Conservation (phyloP, 1,140 invertebrate genomes). For the Drosophila nasuta region DNA sequence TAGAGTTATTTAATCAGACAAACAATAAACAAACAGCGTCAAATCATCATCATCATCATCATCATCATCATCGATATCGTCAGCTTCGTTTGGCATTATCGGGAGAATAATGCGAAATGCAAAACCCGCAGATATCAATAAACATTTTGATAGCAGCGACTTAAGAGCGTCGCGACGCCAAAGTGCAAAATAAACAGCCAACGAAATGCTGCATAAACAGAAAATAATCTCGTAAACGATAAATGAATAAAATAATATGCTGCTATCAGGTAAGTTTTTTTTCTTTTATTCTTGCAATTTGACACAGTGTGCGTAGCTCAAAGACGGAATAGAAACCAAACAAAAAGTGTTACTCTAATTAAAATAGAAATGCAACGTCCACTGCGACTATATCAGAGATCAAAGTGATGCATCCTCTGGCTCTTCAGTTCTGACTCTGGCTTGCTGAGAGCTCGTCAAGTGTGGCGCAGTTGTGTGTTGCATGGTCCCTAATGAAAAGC, state of each 20-base stretch:
- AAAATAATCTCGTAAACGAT: not conserved
- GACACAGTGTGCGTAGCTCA: not conserved
- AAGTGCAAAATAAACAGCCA: slow-evolving; percentile 62
- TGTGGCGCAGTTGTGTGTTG: slow-evolving; percentile 60
- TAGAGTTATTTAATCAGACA: too few relatives aligned
- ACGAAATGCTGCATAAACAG: slow-evolving; percentile 57
- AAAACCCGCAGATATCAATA: not conserved
- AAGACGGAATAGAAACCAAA: not conserved
- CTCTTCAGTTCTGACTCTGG: too few relatives aligned
- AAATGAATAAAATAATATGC: not conserved
- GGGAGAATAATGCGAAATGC: slow-evolving; percentile 5
- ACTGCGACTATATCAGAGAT: slow-evolving; percentile 66
- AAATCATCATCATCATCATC: not conserved
- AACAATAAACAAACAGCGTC: not conserved
- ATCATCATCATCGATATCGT: not conserved
- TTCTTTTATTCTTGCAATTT: not conserved
- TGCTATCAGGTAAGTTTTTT: slow-evolving; percentile 7
- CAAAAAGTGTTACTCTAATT: slow-evolving; percentile 10
- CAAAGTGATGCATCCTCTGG: slow-evolving; percentile 53
- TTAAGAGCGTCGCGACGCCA: slow-evolving; percentile 36
- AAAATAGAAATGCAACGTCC: slow-evolving; percentile 27
- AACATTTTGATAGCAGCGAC: slow-evolving; percentile 21
- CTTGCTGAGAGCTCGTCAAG: slow-evolving; percentile 45
- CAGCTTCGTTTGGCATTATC: not conserved
- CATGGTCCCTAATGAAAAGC: slow-evolving; percentile 69